phyloP scores from a whole-genome alignment of 2,113 vertebrate genomes.

The Semicossyphus pulcher region DNA sequence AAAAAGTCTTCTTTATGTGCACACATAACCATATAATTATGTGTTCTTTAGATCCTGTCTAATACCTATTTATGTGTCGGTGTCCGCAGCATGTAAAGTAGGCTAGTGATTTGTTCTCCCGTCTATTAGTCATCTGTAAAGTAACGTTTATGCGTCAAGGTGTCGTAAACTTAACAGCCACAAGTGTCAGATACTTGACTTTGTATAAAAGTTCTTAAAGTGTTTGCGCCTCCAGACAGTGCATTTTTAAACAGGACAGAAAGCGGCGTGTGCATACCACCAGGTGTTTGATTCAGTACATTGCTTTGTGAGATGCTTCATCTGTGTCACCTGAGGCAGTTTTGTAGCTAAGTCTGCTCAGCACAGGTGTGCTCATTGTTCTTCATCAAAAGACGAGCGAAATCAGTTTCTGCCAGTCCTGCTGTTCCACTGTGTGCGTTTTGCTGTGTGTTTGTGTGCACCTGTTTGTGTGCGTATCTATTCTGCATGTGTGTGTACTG shows the following conservation, averaged over 20 bases:
- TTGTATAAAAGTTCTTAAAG: background rate
- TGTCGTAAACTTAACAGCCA: background rate
- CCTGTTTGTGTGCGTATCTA: background rate
- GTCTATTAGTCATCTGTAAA: constrained; percentile 7
- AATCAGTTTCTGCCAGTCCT: constrained; percentile 47
- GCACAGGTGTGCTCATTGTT: constrained; percentile 71
- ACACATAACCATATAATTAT: background rate
- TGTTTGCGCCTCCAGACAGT: background rate
- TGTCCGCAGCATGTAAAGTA: constrained; percentile 5
- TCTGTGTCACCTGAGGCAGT: constrained; percentile 70
- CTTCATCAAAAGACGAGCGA: constrained; percentile 51
- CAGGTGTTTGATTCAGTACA: constrained; percentile 59
- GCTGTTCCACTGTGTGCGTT: constrained; percentile 43
- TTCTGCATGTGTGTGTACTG: constrained; percentile 23
- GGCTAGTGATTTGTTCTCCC: constrained; percentile 3
- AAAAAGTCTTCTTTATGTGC: background rate
- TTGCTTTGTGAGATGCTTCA: constrained; percentile 40
- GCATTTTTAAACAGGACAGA: constrained; percentile 34
- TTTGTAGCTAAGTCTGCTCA: constrained; percentile 67
- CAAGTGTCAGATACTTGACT: background rate
- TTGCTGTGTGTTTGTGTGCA: constrained; percentile 18
- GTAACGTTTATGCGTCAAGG: background rate
- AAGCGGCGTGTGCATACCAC: constrained; percentile 24
- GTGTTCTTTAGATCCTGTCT: constrained; percentile 3
- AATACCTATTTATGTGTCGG: constrained; percentile 11